phyloP scores from a whole-genome alignment of 2,113 vertebrate species.

The Climacteris rufus region DNA sequence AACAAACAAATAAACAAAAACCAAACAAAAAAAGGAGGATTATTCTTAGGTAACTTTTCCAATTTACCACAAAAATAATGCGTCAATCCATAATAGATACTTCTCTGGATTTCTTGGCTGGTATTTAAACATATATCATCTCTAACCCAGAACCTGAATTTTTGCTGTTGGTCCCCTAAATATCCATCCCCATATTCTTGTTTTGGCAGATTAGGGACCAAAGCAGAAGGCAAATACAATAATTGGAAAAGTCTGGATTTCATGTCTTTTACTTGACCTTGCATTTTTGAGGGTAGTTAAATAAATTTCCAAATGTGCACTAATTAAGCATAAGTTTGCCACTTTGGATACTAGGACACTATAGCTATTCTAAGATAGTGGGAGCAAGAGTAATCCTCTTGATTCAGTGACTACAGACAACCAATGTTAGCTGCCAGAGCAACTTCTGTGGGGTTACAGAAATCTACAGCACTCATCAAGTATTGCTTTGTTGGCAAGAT shows the following conservation, averaged over 20 bases:
- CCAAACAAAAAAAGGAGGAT: not conserved
- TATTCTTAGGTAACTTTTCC: not conserved
- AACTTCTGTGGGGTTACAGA: not conserved
- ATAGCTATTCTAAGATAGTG: not conserved
- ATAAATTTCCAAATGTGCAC: not conserved
- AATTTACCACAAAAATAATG: not conserved
- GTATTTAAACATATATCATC: not conserved
- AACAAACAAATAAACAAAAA: not conserved
- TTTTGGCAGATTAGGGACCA: not conserved
- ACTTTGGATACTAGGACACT: not conserved
- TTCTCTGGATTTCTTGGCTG: not conserved
- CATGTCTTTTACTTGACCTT: not conserved
- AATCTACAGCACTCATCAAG: not conserved
- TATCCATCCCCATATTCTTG: not conserved
- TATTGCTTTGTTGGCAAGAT: not conserved
- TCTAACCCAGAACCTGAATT: not conserved
- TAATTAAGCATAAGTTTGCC: not conserved
- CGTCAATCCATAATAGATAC: not conserved
- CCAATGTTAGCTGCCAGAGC: not conserved
- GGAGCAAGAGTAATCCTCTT: not conserved
- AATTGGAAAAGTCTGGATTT: not conserved
- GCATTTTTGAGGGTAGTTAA: not conserved
- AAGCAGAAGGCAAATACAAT: not conserved
- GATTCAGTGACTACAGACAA: not conserved
- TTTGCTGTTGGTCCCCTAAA: not conserved